Conservation (phyloP, 2,113 vertebrate species). For the Cochlearius cochlearius region DNA sequence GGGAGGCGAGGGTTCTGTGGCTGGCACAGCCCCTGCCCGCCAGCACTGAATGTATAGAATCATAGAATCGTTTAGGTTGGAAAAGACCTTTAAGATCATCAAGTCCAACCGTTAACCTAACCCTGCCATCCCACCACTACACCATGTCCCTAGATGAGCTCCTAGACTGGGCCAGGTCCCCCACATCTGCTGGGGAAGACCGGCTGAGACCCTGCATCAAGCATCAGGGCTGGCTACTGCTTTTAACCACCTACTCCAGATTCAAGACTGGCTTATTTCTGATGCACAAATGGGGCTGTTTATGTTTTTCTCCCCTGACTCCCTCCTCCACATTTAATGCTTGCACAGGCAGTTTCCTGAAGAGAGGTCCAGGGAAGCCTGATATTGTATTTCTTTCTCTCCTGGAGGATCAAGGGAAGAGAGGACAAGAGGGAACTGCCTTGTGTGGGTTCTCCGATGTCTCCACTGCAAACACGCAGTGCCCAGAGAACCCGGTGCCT, state of each 20-base stretch:
- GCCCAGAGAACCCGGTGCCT: not conserved
- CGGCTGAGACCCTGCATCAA: not conserved
- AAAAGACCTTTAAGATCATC: too few relatives aligned
- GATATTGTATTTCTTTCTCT: not conserved
- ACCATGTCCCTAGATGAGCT: not conserved
- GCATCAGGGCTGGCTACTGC: not conserved
- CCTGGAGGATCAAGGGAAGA: not conserved
- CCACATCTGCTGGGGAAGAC: not conserved
- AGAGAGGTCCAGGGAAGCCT: not conserved
- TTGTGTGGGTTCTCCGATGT: not conserved
- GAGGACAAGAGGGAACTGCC: not conserved
- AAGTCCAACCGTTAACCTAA: too few relatives aligned
- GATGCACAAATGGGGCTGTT: not conserved
- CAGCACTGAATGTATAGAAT: rapidly evolving
- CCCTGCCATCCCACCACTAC: too few relatives aligned
- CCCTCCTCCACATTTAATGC: not conserved
- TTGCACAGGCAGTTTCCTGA: not conserved
- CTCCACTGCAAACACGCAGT: not conserved
- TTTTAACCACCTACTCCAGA: not conserved
- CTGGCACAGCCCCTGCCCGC: not conserved
- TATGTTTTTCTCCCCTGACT: not conserved
- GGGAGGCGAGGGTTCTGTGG: not conserved
- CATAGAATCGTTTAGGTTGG: too few relatives aligned
- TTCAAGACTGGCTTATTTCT: not conserved
- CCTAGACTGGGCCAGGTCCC: not conserved